Percentiles rank a stretch among this genome's conserved stretches.
Evolutionary conservation across 2,113 vertebrate genomes (phyloP).

Genomic region (Takifugu bimaculatus): DNA sequence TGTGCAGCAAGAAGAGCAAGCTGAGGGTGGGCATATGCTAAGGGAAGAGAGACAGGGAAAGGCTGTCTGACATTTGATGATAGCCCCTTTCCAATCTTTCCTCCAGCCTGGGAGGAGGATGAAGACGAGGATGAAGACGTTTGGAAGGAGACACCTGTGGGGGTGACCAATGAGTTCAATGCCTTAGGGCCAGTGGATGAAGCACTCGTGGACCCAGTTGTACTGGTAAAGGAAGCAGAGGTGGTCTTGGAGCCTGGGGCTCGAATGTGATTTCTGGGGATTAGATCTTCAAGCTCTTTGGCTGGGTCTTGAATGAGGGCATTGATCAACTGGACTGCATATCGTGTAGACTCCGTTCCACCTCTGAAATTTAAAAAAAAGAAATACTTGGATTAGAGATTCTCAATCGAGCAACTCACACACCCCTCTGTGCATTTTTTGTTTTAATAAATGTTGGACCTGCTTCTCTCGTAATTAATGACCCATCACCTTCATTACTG

Average conservation of each 20-base stretch:
- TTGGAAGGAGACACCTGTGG: constrained; percentile 84
- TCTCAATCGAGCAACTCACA: neutral
- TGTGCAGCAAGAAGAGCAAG: constrained; percentile 94
- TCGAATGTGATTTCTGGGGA: constrained; percentile 96
- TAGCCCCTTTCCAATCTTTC: constrained; percentile 88
- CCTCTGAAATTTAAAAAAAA: constrained; percentile 75
- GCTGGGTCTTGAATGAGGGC: constrained; percentile 98
- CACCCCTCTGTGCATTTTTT: too few relatives aligned
- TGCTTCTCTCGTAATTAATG: too few relatives aligned
- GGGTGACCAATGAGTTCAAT: constrained; percentile 85
- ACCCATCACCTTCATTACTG: neutral
- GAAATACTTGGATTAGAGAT: neutral
- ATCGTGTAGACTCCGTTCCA: constrained; percentile 94
- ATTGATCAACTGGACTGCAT: constrained; percentile 96
- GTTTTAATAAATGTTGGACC: neutral
- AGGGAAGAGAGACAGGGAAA: constrained; percentile 89
- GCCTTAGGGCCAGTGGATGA: constrained; percentile 84
- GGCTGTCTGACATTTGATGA: constrained; percentile 88
- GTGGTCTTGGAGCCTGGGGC: constrained; percentile 84
- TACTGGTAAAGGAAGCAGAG: constrained; percentile 80
- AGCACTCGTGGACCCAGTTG: constrained; percentile 82
- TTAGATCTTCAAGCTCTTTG: constrained; percentile 98
- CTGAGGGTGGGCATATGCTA: constrained; percentile 95
- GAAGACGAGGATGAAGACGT: constrained; percentile 75
- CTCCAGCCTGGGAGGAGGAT: constrained; percentile 83